Evolutionary conservation across 2,888 invertebrate genomes (phyloP).

Genomic region (Venustoraphidia nigricollis): DNA sequence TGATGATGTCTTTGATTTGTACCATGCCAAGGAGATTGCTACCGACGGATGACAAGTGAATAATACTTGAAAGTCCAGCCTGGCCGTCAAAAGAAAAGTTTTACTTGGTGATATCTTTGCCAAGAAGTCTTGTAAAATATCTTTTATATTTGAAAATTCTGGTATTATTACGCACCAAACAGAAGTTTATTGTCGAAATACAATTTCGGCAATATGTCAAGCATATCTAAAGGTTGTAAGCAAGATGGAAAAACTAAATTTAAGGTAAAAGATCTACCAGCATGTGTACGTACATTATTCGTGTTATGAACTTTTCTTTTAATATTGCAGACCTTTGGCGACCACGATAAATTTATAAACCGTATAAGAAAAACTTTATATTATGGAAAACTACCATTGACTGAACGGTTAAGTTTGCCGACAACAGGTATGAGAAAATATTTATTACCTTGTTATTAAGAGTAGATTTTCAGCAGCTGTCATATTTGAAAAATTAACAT

Average conservation of each 20-base stretch:
- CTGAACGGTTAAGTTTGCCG: conserved; percentile 57
- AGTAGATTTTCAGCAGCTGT: too few relatives aligned
- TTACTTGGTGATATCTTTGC: too few relatives aligned
- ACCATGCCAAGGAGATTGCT: too few relatives aligned
- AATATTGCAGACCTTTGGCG: conserved; percentile 39
- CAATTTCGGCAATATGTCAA: conserved; percentile 26
- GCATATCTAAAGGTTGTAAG: conserved; percentile 35
- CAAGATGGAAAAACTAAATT: conserved; percentile 34
- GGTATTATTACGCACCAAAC: conserved; percentile 28
- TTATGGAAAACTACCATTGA: conserved; percentile 63
- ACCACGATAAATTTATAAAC: conserved; percentile 63
- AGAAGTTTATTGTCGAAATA: conserved; percentile 23
- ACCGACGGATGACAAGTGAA: too few relatives aligned
- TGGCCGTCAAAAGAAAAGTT: too few relatives aligned
- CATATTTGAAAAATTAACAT: conserved; percentile 12
- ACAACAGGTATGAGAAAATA: conserved; percentile 49
- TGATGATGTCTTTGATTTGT: too few relatives aligned
- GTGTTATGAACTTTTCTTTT: not conserved
- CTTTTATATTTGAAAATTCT: not conserved
- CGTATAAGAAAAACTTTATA: conserved; percentile 79
- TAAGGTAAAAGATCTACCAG: conserved; percentile 26
- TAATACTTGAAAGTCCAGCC: too few relatives aligned
- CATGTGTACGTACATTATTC: not conserved
- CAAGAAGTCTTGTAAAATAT: not conserved
- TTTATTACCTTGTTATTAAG: too few relatives aligned